phyloP scores from a whole-genome alignment of 2,797 vertebrate species.

The Sardinella longiceps region DNA sequence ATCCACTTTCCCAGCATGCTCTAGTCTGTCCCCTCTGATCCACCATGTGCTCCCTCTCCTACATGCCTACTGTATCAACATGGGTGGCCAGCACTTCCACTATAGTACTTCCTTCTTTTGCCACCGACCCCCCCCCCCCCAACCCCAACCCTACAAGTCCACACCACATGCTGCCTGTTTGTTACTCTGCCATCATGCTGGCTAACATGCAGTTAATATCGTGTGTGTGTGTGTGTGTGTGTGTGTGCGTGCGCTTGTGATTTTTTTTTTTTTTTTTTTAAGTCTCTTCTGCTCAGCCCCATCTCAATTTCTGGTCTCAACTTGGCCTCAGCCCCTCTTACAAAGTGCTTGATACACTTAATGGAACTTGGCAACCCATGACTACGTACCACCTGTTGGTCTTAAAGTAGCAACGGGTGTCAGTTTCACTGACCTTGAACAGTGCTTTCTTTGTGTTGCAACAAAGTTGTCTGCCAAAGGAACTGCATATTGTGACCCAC shows the following conservation, averaged over 20 bases:
- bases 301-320: slow-evolving; percentile 6
- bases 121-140: too few species aligned
- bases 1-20: background rate
- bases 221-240: too few species aligned
- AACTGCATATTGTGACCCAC: slow-evolving; percentile 31
- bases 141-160: background rate
- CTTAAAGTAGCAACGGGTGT: slow-evolving; percentile 58
- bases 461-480: slow-evolving; percentile 44
- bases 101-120: background rate
- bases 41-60: background rate
- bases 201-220: background rate
- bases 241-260: too few species aligned
- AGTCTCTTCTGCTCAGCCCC: background rate
- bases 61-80: background rate
- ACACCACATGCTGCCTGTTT: background rate
- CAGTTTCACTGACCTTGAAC: slow-evolving; percentile 56
- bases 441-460: slow-evolving; percentile 47
- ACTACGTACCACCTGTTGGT: slow-evolving; percentile 61
- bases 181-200: background rate
- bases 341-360: slow-evolving; percentile 36
- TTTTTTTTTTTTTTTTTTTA: background rate
- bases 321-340: slow-evolving; percentile 18
- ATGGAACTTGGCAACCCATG: slow-evolving; percentile 41
- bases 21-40: background rate
- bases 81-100: background rate